Base-by-base conservation (phyloP, 2,113 vertebrate species). In the Anolis sagrei region DNA sequence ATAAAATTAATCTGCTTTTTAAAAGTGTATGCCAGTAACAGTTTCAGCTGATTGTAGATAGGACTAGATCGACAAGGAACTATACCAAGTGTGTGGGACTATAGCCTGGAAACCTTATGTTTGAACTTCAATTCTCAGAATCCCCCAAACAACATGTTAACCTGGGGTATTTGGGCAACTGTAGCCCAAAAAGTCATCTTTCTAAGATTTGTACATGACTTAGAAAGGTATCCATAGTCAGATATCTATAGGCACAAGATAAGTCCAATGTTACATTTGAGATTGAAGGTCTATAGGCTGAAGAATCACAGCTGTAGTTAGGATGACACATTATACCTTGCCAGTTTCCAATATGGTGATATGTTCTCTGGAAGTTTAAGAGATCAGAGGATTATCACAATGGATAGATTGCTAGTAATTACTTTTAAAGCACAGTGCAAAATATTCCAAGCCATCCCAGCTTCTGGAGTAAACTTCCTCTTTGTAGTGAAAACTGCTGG, bases 391-490 rank as follows among this genome's bases (percentile, higher is more conserved):
- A 79, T 83, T 13, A 6, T 73, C 19, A 4, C 58, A 84, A 73
- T 76, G 25, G 0, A 27, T 29, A 39, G 11, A 5, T 29, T 66
- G 79, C 0, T 0, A 87, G n/a, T 49, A 34, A 39, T 86, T 92
- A 84, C 88, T 93, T 91, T 87, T 84, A 72, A 91, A 91, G 75
- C 2, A 5, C 77, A 86, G 85, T 29, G 29, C 87, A 84, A 90
- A 93, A 87, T 34, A 48, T 83, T 84, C 79, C 78, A 51, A 91
- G 68, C 86, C 86, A 84, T 68, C 87, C 84, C 81, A 79, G 66
- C 34, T 85, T 78, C 70, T 87, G 49, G 76, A 91, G 72, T 64
- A 70, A 77, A 32, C 77, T 92, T 89, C 27, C 29, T n/a, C 64
- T 7, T 27, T 25, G 88, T 89, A 86, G 74, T 72, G 80, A 84